Evolutionary conservation across 2,113 vertebrate genomes (phyloP).

Genomic region (Procavia capensis): DNA sequence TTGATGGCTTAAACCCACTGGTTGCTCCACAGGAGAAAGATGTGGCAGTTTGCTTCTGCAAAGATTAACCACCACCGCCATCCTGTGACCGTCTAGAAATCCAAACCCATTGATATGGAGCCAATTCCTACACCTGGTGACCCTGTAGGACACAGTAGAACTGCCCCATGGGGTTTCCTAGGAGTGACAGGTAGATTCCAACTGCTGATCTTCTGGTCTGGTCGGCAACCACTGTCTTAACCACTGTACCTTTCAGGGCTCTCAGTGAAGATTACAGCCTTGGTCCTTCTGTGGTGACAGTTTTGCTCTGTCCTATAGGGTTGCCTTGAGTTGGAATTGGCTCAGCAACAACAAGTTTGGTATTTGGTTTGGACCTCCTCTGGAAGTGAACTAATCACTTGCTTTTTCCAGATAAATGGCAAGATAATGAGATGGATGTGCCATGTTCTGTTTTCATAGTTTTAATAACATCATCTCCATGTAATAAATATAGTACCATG

Average conservation of each 20-base stretch:
- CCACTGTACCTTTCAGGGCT: no score
- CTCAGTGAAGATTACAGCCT: not conserved
- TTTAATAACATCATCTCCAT: constrained; percentile 13
- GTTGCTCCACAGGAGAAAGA: not conserved
- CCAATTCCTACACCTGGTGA: no score
- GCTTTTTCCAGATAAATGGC: not conserved
- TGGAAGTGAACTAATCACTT: not conserved
- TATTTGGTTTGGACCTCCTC: not conserved
- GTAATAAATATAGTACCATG: constrained; percentile 23
- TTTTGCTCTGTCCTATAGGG: not conserved
- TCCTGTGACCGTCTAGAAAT: no score
- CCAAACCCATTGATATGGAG: no score
- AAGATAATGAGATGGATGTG: not conserved
- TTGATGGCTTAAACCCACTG: not conserved
- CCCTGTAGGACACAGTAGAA: no score
- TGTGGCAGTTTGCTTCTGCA: not conserved
- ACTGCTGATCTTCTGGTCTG: no score
- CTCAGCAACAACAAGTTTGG: not conserved
- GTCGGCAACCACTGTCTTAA: no score
- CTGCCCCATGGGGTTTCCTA: no score
- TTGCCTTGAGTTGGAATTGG: not conserved
- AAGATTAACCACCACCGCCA: not conserved
- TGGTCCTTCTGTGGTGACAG: not conserved
- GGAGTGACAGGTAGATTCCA: no score
- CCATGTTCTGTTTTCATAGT: not conserved